Conservation (phyloP, 2,113 vertebrate species). For the Anolis carolinensis region DNA sequence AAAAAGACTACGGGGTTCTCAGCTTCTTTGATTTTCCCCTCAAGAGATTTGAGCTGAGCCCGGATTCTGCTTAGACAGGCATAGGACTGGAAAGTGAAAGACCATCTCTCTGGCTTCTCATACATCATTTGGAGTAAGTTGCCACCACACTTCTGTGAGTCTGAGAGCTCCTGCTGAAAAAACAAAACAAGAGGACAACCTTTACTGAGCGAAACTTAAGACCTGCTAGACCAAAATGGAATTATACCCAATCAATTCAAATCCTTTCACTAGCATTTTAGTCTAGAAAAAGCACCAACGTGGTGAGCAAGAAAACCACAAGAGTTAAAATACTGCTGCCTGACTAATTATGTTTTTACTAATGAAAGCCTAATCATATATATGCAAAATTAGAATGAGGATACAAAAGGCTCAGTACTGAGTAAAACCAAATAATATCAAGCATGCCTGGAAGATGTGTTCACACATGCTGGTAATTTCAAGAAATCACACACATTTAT, state of each 20-base stretch:
- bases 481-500: background rate
- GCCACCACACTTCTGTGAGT: constrained; percentile 88
- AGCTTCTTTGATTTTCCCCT: constrained; percentile 74
- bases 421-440: background rate
- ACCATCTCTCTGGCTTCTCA: constrained; percentile 91
- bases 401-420: background rate
- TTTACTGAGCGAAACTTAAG: background rate
- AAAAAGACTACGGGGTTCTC: constrained; percentile 90
- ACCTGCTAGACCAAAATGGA: background rate
- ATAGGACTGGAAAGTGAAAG: constrained; percentile 93
- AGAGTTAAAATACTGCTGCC: background rate
- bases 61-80: constrained; percentile 92
- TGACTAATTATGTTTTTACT: background rate
- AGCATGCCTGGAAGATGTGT: background rate
- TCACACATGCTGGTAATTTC: background rate
- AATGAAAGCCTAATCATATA: background rate
- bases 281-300: background rate
- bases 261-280: background rate
- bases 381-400: background rate
- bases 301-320: background rate
- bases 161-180: constrained; percentile 82
- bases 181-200: background rate
- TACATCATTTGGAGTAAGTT: constrained; percentile 95
- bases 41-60: constrained; percentile 81
- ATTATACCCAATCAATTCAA: background rate